A percentile compares a stretch with the other conserved stretches of the same genome.
Evolutionary conservation across 2,888 invertebrate genomes (phyloP).

Genomic region (Aphodius sticticus): DNA sequence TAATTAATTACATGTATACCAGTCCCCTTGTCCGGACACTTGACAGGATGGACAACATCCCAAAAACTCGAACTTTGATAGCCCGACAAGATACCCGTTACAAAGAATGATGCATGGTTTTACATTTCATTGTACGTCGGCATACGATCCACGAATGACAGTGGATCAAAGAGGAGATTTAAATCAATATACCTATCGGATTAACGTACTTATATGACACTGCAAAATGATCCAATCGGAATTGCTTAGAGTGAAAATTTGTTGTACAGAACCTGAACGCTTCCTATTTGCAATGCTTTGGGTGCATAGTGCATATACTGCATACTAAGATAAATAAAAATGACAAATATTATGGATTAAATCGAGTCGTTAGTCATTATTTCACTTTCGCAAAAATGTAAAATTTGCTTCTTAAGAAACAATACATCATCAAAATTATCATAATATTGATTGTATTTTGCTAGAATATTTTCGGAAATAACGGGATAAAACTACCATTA

Average conservation of each 20-base stretch:
- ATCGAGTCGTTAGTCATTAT: no score
- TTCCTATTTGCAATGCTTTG: no score
- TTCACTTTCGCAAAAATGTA: no score
- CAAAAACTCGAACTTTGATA: neutral
- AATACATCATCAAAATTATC: no score
- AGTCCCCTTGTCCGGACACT: conserved; percentile 13
- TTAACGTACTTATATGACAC: neutral
- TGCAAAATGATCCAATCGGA: neutral
- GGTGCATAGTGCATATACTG: no score
- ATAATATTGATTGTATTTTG: no score
- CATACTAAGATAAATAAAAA: no score
- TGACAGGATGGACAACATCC: neutral
- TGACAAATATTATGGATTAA: no score
- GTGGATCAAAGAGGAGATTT: neutral
- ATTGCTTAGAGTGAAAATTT: neutral
- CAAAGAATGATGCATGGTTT: neutral
- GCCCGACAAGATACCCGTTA: neutral
- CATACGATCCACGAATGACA: neutral
- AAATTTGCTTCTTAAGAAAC: no score
- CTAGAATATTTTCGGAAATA: no score
- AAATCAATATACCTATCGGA: conserved; percentile 4
- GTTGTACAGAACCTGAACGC: neutral
- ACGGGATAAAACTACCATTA: no score
- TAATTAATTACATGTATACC: conserved; percentile 21
- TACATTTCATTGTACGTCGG: neutral